Evolutionary conservation across 2,797 vertebrate genomes (phyloP).

Genomic region (Pseudochaenichthys georgianus): DNA sequence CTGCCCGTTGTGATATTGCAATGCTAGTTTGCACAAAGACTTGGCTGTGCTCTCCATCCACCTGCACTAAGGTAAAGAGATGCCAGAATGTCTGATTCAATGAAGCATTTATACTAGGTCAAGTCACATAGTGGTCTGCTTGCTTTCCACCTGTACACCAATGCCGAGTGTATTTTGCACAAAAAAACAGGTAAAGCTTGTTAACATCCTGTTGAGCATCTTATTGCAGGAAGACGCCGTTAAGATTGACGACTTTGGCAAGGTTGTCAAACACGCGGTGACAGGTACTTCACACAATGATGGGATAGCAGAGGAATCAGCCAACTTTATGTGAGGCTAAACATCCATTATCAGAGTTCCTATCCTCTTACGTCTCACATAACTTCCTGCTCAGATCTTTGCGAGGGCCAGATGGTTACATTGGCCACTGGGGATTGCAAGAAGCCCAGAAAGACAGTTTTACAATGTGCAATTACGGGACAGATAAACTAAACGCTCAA

Average conservation of each 20-base stretch:
- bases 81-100: constrained; percentile 72
- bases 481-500: constrained; percentile 82
- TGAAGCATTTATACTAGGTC: constrained; percentile 67
- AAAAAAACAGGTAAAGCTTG: neutral
- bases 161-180: neutral
- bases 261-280: constrained; percentile 28
- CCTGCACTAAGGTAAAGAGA: constrained; percentile 71
- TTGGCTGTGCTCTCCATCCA: constrained; percentile 70
- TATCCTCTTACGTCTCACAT: constrained; percentile 76
- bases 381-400: constrained; percentile 81
- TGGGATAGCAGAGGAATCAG: constrained; percentile 57
- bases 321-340: constrained; percentile 69
- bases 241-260: constrained; percentile 27
- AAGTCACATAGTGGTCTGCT: constrained; percentile 48
- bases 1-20: constrained; percentile 45
- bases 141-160: constrained; percentile 48
- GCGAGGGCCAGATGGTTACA: constrained; percentile 82
- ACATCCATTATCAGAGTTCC: constrained; percentile 77
- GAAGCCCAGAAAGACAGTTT: constrained; percentile 78
- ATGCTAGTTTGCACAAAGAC: constrained; percentile 69
- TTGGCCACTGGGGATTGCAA: constrained; percentile 79
- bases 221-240: constrained; percentile 11
- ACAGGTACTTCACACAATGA: constrained; percentile 61
- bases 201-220: constrained; percentile 23
- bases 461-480: constrained; percentile 81